A percentile compares a stretch with the other conserved stretches of the same genome.
phyloP scores from a whole-genome alignment of 2,113 vertebrate genomes.

The Odontophorus gujanensis region DNA sequence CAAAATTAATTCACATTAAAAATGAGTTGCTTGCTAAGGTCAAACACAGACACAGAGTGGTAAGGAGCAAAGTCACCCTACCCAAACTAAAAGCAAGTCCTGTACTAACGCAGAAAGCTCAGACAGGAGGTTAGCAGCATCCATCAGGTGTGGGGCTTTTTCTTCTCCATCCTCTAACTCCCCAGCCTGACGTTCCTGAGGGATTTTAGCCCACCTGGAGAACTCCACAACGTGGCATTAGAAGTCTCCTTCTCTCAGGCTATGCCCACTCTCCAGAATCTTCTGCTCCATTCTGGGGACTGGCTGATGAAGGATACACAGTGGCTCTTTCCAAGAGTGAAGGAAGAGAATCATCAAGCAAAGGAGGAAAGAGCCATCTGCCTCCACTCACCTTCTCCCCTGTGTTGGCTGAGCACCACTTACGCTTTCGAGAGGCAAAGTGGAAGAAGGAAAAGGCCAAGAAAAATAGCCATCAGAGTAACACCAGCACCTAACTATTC shows the following conservation, averaged over 20 bases:
- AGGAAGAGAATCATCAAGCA: neutral
- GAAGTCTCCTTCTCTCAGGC: neutral
- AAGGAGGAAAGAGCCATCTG: neutral
- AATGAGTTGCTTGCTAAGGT: neutral
- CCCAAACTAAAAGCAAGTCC: neutral
- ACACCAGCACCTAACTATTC: neutral
- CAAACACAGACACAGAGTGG: neutral
- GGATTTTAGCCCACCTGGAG: neutral
- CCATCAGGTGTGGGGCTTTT: neutral
- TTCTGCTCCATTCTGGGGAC: neutral
- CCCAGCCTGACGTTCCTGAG: neutral
- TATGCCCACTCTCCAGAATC: neutral
- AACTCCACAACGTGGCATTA: neutral
- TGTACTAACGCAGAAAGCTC: neutral
- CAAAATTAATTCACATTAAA: neutral
- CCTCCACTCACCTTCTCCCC: neutral
- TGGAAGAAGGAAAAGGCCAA: neutral
- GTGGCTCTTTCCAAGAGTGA: neutral
- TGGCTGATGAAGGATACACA: rapidly evolving
- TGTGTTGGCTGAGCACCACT: neutral
- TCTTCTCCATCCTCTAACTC: neutral
- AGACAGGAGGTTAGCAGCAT: neutral
- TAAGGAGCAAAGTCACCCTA: neutral
- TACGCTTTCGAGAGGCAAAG: neutral
- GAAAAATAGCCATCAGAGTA: too few species aligned